Evolutionary conservation across 23 tunicate genomes (phyloP).

Genomic region (Pegea sp.): DNA sequence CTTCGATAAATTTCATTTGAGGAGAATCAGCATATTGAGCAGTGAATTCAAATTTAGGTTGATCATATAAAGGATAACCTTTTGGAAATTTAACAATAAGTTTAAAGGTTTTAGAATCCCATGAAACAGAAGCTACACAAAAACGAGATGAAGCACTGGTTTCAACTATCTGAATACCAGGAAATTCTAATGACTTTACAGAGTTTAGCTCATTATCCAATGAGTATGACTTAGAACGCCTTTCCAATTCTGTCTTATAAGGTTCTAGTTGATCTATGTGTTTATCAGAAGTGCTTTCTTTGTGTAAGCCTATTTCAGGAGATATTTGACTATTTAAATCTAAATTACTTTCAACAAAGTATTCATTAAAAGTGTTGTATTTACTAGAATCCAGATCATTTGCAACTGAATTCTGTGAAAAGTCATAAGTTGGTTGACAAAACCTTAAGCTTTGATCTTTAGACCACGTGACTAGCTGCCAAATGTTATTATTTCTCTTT

Average conservation of each 20-base stretch:
- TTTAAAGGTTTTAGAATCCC: background rate
- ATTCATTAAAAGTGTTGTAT: background rate
- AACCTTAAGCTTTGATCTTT: constrained; percentile 56
- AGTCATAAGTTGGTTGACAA: constrained; percentile 1
- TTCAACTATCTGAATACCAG: background rate
- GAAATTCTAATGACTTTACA: background rate
- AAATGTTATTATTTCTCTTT: constrained; percentile 5
- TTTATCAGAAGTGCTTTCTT: background rate
- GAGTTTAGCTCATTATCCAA: background rate
- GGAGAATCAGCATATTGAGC: background rate
- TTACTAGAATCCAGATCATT: background rate
- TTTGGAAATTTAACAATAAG: background rate
- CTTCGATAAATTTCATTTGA: background rate
- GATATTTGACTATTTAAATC: too few species aligned
- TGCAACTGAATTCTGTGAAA: background rate
- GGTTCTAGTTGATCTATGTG: too few species aligned
- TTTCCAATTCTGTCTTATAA: background rate
- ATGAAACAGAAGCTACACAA: background rate
- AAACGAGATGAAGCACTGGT: background rate
- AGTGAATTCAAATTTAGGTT: background rate
- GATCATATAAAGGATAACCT: background rate
- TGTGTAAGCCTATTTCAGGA: background rate
- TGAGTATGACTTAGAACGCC: background rate
- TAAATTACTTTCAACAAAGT: too few species aligned
- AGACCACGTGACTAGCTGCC: constrained; percentile 84